These are phyloP conservation scores for Malthinus flaveolus DNA, from an alignment of 2,888 invertebrate species.

Conservation along the genomic window DNA sequence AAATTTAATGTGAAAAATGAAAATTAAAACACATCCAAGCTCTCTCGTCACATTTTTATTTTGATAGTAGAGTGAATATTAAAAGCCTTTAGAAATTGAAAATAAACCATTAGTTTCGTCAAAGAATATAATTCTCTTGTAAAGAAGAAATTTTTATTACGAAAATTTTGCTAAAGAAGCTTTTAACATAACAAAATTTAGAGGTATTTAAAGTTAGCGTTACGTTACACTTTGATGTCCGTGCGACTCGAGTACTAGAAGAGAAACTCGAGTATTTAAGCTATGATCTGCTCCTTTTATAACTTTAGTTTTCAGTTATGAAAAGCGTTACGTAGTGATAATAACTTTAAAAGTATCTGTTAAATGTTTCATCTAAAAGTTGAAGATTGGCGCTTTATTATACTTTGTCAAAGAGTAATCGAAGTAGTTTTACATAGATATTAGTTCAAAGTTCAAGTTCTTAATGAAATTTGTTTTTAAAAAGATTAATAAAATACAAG, in stretches of 20 bases:
- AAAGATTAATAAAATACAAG: too few species aligned
- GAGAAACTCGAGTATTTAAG: constrained; percentile 19
- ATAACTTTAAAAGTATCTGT: constrained; percentile 19
- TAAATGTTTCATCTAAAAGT: constrained; percentile 10
- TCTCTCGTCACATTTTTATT: too few species aligned
- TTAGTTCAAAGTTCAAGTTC: too few species aligned
- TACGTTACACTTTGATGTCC: constrained; percentile 19
- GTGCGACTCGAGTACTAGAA: constrained; percentile 12
- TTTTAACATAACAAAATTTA: constrained; percentile 16
- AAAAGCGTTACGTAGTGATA: constrained; percentile 14
- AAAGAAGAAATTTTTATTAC: too few species aligned
- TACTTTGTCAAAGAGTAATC: background rate
- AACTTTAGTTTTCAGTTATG: constrained; percentile 11
- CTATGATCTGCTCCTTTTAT: constrained; percentile 17
- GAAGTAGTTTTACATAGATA: too few species aligned
- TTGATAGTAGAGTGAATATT: too few species aligned
- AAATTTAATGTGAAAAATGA: too few species aligned
- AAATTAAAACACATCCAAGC: too few species aligned
- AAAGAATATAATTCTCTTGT: too few species aligned
- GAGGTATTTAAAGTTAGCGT: constrained; percentile 16
- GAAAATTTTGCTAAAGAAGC: constrained; percentile 12
- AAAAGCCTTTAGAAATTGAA: too few species aligned
- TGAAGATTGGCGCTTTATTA: constrained; percentile 8
- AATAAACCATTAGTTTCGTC: too few species aligned
- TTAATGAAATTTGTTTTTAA: too few species aligned